Evolutionary conservation across 2,113 vertebrate genomes (phyloP), one percentile per base, ranked within the genome.

Genomic region (Mesembrinibis cayennensis): DNA sequence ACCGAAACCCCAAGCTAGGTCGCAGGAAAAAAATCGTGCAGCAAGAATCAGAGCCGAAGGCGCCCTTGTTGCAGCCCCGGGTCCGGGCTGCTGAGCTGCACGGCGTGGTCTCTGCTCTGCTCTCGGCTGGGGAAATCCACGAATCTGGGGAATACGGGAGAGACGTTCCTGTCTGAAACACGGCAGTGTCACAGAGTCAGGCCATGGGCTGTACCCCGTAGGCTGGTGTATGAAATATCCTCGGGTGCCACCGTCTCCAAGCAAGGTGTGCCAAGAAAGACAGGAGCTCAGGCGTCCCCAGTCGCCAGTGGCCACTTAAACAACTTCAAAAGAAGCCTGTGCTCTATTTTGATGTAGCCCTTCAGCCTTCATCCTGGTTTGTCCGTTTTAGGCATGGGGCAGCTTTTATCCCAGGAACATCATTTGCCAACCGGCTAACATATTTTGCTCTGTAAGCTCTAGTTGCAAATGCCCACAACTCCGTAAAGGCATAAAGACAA

Each of bases 121-220:
- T 63, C n/a, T 14, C 26, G 58, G 58, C 22, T n/a, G 53, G 49
- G 80, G 30, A 42, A 53, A 50, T 17, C 42, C 40, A 29, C 1
- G 7, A 19, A 18, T 11, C 47, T 12, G 16, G 42, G 44, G 17
- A 55, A n/a, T 13, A 26, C 1, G 1, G 56, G 49, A 55, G 30
- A 49, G 67, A 10, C 4, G 1, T 38, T 23, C 14, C 13, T 32
- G 45, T 6, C 58, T 26, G 77, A n/a, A 17, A 16, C n/a, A 15
- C 0, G 3, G 29, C 49, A n/a, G 29, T 5, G 19, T 29, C 56
- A 16, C 56, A 34, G 0, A 29, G 13, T 15, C 38, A 8, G 47
- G 45, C 40, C 47, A 4, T 3, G 2, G 65, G 49, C 18, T 15
- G 47, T 15, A 34, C 3, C 40, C 66, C 2, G 2, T 16, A 13